These are phyloP conservation scores for Dioctria linearis DNA, from an alignment of 2,888 invertebrate species.

Conservation along the genomic window DNA sequence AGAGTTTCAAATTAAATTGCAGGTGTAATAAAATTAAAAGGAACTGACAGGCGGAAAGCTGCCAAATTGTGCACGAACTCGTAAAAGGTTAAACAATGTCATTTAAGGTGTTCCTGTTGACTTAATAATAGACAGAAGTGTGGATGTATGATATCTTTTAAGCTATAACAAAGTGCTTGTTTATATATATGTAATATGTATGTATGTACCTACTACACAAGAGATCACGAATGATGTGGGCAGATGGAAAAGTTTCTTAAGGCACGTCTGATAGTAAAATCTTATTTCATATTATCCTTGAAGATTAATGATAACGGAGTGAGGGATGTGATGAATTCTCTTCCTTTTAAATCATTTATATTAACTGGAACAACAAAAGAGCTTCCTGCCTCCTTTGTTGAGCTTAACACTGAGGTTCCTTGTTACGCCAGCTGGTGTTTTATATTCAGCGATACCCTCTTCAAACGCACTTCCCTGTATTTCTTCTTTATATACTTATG, in stretches of 20 bases:
- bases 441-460: conserved; percentile 13
- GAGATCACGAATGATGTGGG: background rate
- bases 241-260: conserved; percentile 1
- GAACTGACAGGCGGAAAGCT: conserved; percentile 50
- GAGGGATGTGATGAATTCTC: conserved; percentile 42
- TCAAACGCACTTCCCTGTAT: conserved; percentile 29
- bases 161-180: background rate
- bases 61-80: conserved; percentile 55
- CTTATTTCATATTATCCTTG: conserved; percentile 49
- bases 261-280: conserved; percentile 51
- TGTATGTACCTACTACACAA: background rate
- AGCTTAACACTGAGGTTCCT: conserved; percentile 18
- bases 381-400: conserved; percentile 29
- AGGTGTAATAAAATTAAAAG: conserved; percentile 56
- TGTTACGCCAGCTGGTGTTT: conserved; percentile 42
- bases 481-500: conserved; percentile 16
- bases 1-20: conserved; percentile 55
- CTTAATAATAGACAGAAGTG: conserved; percentile 38
- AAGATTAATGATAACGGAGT: conserved; percentile 47
- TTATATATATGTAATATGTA: background rate
- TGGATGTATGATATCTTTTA: background rate
- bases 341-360: conserved; percentile 42
- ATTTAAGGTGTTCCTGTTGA: conserved; percentile 47
- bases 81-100: conserved; percentile 56
- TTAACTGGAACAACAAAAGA: conserved; percentile 33